Evolutionary conservation across 2,888 invertebrate species (phyloP).

Genomic region (Dasypogon diadema): DNA sequence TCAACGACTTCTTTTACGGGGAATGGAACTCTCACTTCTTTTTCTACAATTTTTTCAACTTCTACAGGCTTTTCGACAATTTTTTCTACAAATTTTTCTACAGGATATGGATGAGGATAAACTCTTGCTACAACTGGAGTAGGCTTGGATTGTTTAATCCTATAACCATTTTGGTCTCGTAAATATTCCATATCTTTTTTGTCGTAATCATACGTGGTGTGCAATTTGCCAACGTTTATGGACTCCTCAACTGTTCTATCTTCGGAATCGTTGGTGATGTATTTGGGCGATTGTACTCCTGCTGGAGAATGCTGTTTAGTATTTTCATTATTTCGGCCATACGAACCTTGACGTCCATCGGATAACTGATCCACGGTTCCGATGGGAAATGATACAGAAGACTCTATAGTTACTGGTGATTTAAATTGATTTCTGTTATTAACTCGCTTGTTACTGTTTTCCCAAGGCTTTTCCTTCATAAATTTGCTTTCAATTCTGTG

Average conservation of each 20-base stretch:
- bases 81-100: conserved; percentile 71
- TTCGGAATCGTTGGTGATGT: conserved; percentile 4
- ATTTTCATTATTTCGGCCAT: too few relatives aligned
- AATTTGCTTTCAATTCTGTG: conserved; percentile 28
- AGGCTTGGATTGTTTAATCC: background rate
- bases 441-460: conserved; percentile 60
- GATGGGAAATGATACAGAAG: conserved; percentile 5
- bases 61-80: conserved; percentile 63
- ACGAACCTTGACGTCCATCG: too few relatives aligned
- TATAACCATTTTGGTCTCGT: background rate
- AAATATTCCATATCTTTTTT: background rate
- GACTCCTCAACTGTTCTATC: conserved; percentile 12
- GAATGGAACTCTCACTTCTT: conserved; percentile 71
- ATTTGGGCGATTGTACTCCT: too few relatives aligned
- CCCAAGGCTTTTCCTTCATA: conserved; percentile 25
- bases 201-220: conserved; percentile 2
- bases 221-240: background rate
- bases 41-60: conserved; percentile 71
- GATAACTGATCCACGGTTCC: background rate
- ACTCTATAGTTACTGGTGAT: background rate
- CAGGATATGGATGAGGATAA: conserved; percentile 70
- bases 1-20: conserved; percentile 68
- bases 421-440: background rate
- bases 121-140: conserved; percentile 51
- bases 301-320: too few relatives aligned